A percentile compares a stretch with the other conserved stretches of the same genome.
Conservation (phyloP, 2,113 vertebrate species). For the Marmota flaviventris region DNA sequence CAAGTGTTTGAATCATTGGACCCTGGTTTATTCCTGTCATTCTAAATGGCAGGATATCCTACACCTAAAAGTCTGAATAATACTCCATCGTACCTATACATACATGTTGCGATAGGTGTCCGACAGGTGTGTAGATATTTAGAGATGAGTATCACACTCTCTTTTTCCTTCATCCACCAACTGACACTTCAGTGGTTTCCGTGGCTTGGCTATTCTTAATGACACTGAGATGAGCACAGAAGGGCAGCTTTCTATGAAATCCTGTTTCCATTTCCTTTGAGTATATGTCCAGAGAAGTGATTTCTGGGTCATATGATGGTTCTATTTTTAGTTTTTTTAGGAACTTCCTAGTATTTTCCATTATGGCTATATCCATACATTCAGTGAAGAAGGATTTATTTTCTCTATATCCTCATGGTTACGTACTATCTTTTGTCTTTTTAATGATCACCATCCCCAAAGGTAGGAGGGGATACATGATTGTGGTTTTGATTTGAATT, state of each 20-base stretch:
- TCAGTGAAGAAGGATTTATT: background rate
- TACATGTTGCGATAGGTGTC: rapidly evolving
- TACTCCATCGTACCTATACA: too few relatives aligned
- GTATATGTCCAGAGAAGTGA: background rate
- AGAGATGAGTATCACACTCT: too few relatives aligned
- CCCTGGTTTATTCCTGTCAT: background rate
- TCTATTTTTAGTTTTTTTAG: background rate
- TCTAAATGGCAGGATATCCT: background rate
- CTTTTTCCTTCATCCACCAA: background rate
- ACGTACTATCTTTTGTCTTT: background rate
- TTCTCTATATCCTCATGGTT: background rate
- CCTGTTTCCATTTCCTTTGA: too few relatives aligned
- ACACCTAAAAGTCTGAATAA: background rate
- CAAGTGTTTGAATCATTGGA: background rate
- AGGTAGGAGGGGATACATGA: background rate
- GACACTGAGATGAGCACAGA: rapidly evolving
- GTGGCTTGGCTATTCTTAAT: too few relatives aligned
- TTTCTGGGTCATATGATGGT: background rate
- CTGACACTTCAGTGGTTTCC: too few relatives aligned
- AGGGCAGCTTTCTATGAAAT: background rate
- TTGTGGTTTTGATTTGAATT: too few relatives aligned
- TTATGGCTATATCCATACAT: background rate
- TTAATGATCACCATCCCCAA: background rate
- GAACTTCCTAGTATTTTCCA: background rate
- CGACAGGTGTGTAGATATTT: background rate